These are phyloP conservation scores for Sesamia nonagrioides DNA, from an alignment of 1,140 invertebrate genomes.

Conservation along the genomic window DNA sequence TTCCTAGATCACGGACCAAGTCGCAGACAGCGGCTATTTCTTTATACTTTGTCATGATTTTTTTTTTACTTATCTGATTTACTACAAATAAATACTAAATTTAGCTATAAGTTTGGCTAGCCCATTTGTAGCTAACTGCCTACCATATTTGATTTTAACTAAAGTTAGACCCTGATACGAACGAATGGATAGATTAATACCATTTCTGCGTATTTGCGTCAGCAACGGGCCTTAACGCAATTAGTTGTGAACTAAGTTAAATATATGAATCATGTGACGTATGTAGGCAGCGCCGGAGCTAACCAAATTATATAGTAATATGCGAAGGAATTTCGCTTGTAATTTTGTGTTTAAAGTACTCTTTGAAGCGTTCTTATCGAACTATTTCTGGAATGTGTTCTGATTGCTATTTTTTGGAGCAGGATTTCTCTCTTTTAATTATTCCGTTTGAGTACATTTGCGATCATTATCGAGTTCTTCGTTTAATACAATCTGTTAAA, in stretches of 20 bases:
- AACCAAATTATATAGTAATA: constrained; percentile 44
- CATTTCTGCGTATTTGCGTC: constrained; percentile 49
- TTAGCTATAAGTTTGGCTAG: not conserved
- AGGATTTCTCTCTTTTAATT: too few species aligned
- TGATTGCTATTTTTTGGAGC: not conserved
- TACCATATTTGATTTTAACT: constrained; percentile 10
- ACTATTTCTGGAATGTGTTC: not conserved
- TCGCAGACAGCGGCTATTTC: too few species aligned
- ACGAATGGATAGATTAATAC: constrained; percentile 33
- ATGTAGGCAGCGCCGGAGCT: constrained; percentile 1
- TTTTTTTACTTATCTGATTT: too few species aligned
- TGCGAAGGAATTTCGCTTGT: constrained; percentile 3
- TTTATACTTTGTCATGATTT: too few species aligned
- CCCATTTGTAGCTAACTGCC: constrained; percentile 4
- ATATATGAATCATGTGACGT: constrained; percentile 44
- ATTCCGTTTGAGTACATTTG: too few species aligned
- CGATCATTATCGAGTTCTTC: too few species aligned
- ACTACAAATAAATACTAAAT: too few species aligned
- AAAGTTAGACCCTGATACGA: constrained; percentile 27
- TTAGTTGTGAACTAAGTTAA: constrained; percentile 43
- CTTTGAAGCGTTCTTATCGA: not conserved
- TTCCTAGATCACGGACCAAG: too few species aligned
- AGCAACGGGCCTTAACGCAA: constrained; percentile 37
- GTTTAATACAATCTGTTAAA: too few species aligned
- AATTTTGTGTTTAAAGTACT: constrained; percentile 39